Evolutionary conservation across 1,140 invertebrate species (phyloP).

Genomic region (Bombyx mandarina): DNA sequence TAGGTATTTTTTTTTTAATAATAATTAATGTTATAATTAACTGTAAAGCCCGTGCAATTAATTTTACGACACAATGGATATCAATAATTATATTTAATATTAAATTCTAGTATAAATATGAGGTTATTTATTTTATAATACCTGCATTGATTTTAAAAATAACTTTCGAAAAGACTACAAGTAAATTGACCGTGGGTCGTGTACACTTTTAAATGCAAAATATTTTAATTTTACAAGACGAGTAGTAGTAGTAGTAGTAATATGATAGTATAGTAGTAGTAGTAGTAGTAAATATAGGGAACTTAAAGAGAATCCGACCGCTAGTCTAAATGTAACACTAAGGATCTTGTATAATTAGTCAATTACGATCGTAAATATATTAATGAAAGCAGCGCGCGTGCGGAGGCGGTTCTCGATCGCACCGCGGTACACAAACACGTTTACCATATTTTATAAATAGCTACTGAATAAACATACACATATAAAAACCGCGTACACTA

Average conservation of each 20-base stretch:
- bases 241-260: too few species aligned
- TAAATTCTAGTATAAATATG: constrained; percentile 70
- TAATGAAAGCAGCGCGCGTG: constrained; percentile 19
- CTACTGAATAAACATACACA: constrained; percentile 70
- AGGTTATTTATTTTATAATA: constrained; percentile 66
- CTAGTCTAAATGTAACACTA: constrained; percentile 65
- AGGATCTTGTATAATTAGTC: constrained; percentile 71
- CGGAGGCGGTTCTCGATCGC: constrained; percentile 3
- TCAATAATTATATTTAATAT: constrained; percentile 68
- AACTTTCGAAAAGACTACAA: constrained; percentile 55
- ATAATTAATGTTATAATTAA: constrained; percentile 68
- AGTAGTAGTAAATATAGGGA: constrained; percentile 31
- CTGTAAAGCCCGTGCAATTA: constrained; percentile 69
- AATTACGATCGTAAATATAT: constrained; percentile 72
- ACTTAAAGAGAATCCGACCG: constrained; percentile 52
- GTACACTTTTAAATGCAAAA: constrained; percentile 51
- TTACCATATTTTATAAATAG: constrained; percentile 26
- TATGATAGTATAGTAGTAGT: too few species aligned
- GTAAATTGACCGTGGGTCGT: constrained; percentile 33
- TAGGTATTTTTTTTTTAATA: constrained; percentile 55
- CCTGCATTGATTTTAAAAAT: constrained; percentile 67
- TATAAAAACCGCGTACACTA: constrained; percentile 70
- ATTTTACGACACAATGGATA: constrained; percentile 55
- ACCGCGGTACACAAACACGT: constrained; percentile 53
- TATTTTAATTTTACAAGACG: constrained; percentile 25